Evolutionary conservation across 2,888 invertebrate species (phyloP), one percentile per base, ranked within the genome.

Genomic region (Portevinia maculata): DNA sequence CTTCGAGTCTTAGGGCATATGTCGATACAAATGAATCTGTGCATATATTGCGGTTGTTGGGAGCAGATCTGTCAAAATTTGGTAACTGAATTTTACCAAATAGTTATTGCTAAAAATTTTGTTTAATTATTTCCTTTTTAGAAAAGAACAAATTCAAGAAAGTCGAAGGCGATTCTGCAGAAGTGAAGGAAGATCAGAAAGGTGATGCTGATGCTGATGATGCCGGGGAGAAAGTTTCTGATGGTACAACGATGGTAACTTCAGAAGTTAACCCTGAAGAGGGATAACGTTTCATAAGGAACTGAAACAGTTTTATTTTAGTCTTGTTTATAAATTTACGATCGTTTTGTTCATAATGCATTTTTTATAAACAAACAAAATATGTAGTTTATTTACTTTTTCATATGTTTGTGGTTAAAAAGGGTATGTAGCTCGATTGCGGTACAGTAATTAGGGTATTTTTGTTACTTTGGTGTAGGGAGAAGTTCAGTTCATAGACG

Each of bases 1-100:
- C 94, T 9, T 94, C 94, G 78, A 96, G 97, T 0, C 91, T 98
- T 17, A 92, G 98, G 13, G 97, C 97, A 0, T 99, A 98, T 91
- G 96, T 98, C 32, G 94, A 97, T 21, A 93, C 94, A 28, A 93
- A 95, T 70, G 97, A 97, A 88, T 94, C 97, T 0, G 93, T 97
- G 17, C 99, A 99, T 90, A 96, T 96, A 86, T 91, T 99, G 53
- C 91, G 98, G 8, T 91, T 99, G 46, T 92, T 97, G 85, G 97
- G 97, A 0, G 96, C 95, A 5, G 98, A 98, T 89, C 93, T 94
- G 62, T 95, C 95, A 59, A 96, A 96, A 92, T 97, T 94, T 88
- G 96, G 96, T 96, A 91, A 90, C 24, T 3, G 24, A 24, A 24
- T 24, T 24, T 3, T 24, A 24, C n/a, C n/a, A n/a, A n/a, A 8